Base-by-base conservation (phyloP, 2,888 invertebrate species). In the Epinotia bilunana region DNA sequence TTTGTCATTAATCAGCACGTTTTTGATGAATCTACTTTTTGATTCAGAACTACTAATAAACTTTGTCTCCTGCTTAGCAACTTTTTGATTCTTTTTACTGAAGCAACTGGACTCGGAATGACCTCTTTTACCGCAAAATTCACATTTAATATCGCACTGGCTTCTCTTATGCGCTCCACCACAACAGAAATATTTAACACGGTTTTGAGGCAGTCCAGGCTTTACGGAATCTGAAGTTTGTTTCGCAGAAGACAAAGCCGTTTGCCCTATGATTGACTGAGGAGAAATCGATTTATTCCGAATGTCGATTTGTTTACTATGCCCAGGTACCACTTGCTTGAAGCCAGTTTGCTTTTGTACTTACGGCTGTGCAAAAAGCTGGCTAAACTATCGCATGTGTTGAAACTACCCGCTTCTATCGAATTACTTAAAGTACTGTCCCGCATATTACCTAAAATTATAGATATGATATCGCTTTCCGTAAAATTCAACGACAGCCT, bases 381-480 rank as follows among this genome's bases (percentile, higher is more conserved):
- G 39, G 63, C 63, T 18, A 63, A 63, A 18, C 18, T 18, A 20
- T 63, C 63, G 39, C 63, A 63, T 16, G 43, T 28, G 43, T 63
- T 63, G 13, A 63, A 63, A 63, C 12, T 63, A 20, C 43, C 28
- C 39, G 63, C 43, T 43, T 63, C 63, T 43, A 63, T 63, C 13
- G 64, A 64, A 12, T 12, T 39, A 49, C 64, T 64, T 12, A 64
- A 46, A n/a, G 53, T 65, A 16, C 65, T 9, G 6, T 65, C 65
- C n/a, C 49, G 20, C 46, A 65, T 46, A 46, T 63, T 63, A 4
- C 65, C 65, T 53, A 65, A 16, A 16, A 53, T 55, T 28, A 65
- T 65, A 5, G 65, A 65, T 28, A 65, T 23, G 16, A 65, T 65
- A 55, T 65, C 65, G n/a, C 16, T 23, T 55, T 53, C 65, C 53